These are phyloP conservation scores for Drosophila arizonae DNA, from an alignment of 1,140 invertebrate species.

Conservation along the genomic window DNA sequence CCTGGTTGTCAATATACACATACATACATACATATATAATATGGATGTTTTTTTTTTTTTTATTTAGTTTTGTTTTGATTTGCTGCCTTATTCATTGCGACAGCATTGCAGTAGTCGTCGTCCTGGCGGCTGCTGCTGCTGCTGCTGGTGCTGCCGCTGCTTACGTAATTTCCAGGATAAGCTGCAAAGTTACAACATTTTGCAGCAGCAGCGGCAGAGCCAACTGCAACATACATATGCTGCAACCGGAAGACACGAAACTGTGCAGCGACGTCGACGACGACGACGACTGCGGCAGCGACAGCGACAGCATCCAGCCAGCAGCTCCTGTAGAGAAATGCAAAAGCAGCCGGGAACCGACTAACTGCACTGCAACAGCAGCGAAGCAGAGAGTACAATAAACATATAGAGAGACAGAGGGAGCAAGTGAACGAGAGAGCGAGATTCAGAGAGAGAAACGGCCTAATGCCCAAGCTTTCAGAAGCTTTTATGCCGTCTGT, in stretches of 20 bases:
- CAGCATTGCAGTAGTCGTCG: conserved; percentile 79
- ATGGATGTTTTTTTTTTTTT: conserved; percentile 40
- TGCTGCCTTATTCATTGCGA: conserved; percentile 80
- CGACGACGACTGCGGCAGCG: conserved; percentile 16
- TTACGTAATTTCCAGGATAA: conserved; percentile 81
- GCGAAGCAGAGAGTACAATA: conserved; percentile 48
- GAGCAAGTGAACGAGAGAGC: background rate
- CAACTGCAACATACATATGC: conserved; percentile 55
- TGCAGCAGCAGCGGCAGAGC: conserved; percentile 47
- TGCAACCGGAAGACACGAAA: conserved; percentile 57
- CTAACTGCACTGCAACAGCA: conserved; percentile 26
- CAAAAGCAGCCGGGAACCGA: conserved; percentile 41
- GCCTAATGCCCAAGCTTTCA: conserved; percentile 4
- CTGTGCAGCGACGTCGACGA: conserved; percentile 38
- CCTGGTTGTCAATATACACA: conserved; percentile 77
- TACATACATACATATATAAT: too few relatives aligned
- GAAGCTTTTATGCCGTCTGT: conserved; percentile 59
- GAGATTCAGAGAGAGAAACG: background rate
- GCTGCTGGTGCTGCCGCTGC: conserved; percentile 53
- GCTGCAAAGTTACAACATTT: conserved; percentile 80
- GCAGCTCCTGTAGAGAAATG: conserved; percentile 40
- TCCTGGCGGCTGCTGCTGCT: conserved; percentile 44
- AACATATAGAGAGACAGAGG: background rate
- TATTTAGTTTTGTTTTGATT: conserved; percentile 81
- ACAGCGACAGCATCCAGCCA: conserved; percentile 30